Conservation (phyloP, 2,888 invertebrate genomes). For the Peribatodes rhomboidaria region DNA sequence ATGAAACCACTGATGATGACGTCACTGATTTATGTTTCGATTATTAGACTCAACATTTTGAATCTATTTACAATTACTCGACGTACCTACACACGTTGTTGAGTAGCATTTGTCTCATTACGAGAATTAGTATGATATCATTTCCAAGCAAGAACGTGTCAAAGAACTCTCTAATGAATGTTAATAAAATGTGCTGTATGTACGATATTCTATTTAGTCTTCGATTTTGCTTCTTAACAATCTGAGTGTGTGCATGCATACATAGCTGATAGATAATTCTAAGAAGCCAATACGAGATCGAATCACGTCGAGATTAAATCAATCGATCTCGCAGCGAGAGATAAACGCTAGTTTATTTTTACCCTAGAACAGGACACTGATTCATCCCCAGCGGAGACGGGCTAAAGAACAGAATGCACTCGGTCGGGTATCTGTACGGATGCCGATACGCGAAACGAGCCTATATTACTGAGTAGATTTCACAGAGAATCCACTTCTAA, state of each 20-base stretch:
- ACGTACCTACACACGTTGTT: slow-evolving; percentile 3
- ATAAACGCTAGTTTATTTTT: slow-evolving; percentile 37
- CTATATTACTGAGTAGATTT: slow-evolving; percentile 42
- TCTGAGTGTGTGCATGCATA: background rate
- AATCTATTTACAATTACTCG: slow-evolving; percentile 22
- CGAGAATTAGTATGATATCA: slow-evolving; percentile 31
- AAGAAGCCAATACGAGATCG: slow-evolving; percentile 13
- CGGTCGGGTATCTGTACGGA: slow-evolving; percentile 64
- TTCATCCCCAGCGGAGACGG: slow-evolving; percentile 44
- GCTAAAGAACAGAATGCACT: slow-evolving; percentile 50
- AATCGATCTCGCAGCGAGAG: slow-evolving; percentile 23
- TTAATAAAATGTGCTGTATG: slow-evolving; percentile 4
- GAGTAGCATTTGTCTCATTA: slow-evolving; percentile 25
- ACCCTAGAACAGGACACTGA: slow-evolving; percentile 41
- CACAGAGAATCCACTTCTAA: background rate
- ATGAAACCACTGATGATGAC: slow-evolving; percentile 37
- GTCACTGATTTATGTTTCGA: slow-evolving; percentile 39
- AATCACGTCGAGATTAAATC: slow-evolving; percentile 25
- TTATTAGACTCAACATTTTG: slow-evolving; percentile 33
- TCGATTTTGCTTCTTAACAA: slow-evolving; percentile 6
- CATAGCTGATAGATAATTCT: slow-evolving; percentile 15
- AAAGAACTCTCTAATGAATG: slow-evolving; percentile 23
- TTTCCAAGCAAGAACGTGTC: slow-evolving; percentile 21
- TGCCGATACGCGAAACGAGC: slow-evolving; percentile 68
- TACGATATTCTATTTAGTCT: slow-evolving; percentile 2